Conservation (phyloP, 2,888 invertebrate genomes). For the Teleogryllus oceanicus region DNA sequence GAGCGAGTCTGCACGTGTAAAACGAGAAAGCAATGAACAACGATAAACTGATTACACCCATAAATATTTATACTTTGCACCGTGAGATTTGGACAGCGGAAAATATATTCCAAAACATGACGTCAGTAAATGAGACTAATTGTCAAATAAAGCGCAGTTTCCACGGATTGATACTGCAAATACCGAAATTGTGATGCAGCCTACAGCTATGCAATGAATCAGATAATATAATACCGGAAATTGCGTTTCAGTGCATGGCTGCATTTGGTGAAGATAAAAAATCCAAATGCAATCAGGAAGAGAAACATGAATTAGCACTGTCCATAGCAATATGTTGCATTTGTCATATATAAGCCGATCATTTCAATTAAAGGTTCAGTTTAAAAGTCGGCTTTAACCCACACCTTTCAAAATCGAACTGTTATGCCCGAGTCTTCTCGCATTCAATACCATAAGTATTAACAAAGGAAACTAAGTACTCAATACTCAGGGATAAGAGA, state of each 20-base stretch:
- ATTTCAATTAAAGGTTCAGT: too few relatives aligned
- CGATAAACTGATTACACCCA: neutral
- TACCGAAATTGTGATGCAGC: neutral
- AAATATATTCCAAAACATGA: conserved; percentile 18
- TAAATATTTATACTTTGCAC: neutral
- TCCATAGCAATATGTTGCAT: too few relatives aligned
- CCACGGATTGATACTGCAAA: neutral
- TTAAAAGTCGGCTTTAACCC: too few relatives aligned
- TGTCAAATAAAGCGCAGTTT: conserved; percentile 1
- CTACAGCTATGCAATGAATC: neutral
- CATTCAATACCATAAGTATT: too few relatives aligned
- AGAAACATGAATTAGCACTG: too few relatives aligned
- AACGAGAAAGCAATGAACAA: neutral
- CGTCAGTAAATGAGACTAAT: conserved; percentile 18
- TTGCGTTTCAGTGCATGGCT: neutral
- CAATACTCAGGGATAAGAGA: too few relatives aligned
- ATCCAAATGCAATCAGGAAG: too few relatives aligned
- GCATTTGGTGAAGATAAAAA: neutral
- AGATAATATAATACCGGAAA: neutral
- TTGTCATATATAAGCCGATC: too few relatives aligned
- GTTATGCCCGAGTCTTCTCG: too few relatives aligned
- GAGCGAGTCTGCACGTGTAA: neutral
- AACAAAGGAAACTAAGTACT: too few relatives aligned
- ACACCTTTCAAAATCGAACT: too few relatives aligned
- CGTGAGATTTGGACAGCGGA: neutral